Percentiles rank a stretch among this genome's conserved stretches.
These are phyloP conservation scores for Cephus sareptanus DNA, from an alignment of 2,888 invertebrate species.

Conservation along the genomic window DNA sequence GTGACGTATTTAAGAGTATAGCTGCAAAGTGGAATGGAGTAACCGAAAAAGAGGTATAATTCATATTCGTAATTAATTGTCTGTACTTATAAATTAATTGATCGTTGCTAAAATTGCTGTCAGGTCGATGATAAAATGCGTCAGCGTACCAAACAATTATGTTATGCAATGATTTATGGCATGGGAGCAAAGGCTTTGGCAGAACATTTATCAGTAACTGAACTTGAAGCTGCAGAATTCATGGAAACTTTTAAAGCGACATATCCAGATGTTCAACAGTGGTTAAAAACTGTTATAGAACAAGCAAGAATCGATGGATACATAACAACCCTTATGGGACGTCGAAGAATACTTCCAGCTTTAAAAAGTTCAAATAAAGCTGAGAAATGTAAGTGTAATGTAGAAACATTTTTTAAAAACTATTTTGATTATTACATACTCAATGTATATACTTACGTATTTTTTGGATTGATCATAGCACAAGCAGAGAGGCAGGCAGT, in stretches of 20 bases:
- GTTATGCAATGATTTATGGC: conserved; percentile 97
- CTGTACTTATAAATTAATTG: background rate
- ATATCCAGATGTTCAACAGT: conserved; percentile 78
- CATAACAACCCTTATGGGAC: conserved; percentile 84
- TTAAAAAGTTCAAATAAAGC: conserved; percentile 74
- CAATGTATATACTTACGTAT: background rate
- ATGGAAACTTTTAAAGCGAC: conserved; percentile 83
- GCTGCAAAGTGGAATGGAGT: conserved; percentile 87
- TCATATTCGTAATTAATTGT: background rate
- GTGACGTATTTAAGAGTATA: conserved; percentile 87
- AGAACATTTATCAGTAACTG: conserved; percentile 81
- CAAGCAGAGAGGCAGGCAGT: conserved; percentile 96
- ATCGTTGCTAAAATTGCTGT: conserved; percentile 10
- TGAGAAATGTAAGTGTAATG: conserved; percentile 70
- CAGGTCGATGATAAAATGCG: conserved; percentile 82
- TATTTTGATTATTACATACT: background rate
- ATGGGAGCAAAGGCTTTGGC: conserved; percentile 89
- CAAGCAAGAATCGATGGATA: conserved; percentile 79
- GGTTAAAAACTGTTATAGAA: conserved; percentile 70
- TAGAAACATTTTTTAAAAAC: background rate
- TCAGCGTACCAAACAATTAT: conserved; percentile 90
- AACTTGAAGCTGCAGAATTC: conserved; percentile 83
- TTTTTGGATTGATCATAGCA: conserved; percentile 64
- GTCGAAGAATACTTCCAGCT: conserved; percentile 82
- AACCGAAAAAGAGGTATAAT: conserved; percentile 70